These are phyloP conservation scores for Calypte anna DNA, from an alignment of 2,113 vertebrate species.

Conservation along the genomic window DNA sequence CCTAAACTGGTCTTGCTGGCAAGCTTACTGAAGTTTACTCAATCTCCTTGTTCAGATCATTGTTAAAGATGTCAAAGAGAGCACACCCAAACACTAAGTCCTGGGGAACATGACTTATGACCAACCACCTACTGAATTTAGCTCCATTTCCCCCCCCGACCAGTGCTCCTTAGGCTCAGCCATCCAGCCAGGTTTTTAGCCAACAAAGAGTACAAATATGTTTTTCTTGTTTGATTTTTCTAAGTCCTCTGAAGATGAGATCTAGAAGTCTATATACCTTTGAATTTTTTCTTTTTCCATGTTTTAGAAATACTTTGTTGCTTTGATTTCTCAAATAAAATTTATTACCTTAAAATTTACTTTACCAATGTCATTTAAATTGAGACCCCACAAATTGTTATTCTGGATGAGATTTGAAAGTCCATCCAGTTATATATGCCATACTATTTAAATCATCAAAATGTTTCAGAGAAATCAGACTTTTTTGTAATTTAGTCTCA, in stretches of 20 bases:
- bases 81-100: fast-evolving
- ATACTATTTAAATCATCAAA: neutral
- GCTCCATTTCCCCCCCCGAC: neutral
- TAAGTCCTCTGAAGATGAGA: neutral
- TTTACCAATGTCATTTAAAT: neutral
- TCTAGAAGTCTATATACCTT: neutral
- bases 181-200: neutral
- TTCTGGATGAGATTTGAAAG: neutral
- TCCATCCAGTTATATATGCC: neutral
- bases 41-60: too few relatives aligned
- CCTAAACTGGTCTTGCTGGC: neutral
- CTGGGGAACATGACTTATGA: neutral
- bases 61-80: neutral
- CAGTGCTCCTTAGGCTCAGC: too few relatives aligned
- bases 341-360: neutral
- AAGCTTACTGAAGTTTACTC: too few relatives aligned
- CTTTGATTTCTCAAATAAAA: neutral
- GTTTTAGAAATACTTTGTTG: neutral
- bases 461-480: neutral
- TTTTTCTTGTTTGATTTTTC: neutral
- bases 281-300: neutral
- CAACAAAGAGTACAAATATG: neutral
- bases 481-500: neutral
- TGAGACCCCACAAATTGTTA: neutral
- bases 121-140: neutral